These are phyloP conservation scores for Glareola pratincola DNA, from an alignment of 2,113 vertebrate genomes.

Conservation along the genomic window DNA sequence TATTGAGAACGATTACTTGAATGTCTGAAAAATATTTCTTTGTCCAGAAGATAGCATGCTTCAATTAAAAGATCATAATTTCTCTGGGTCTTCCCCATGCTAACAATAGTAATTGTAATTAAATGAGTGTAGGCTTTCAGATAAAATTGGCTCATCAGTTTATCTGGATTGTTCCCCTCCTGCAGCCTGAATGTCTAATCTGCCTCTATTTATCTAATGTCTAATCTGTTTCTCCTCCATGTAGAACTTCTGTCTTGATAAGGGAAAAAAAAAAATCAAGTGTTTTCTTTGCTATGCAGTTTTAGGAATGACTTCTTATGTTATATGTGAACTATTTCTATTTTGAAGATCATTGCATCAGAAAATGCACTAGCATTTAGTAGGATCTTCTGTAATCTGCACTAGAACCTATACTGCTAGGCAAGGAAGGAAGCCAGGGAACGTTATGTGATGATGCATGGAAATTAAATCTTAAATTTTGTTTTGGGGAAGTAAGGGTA, in stretches of 20 bases:
- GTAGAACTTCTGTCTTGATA: neutral
- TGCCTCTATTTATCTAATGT: neutral
- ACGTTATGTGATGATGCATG: too few relatives aligned
- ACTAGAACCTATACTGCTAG: neutral
- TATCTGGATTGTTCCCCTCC: neutral
- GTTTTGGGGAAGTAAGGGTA: neutral
- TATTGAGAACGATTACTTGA: neutral
- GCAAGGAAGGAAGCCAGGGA: neutral
- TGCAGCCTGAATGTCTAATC: neutral
- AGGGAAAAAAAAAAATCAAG: neutral
- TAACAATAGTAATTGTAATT: neutral
- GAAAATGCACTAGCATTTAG: neutral
- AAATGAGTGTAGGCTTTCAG: neutral
- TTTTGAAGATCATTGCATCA: neutral
- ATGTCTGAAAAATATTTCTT: neutral
- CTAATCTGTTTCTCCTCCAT: neutral
- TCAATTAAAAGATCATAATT: neutral
- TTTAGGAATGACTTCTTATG: neutral
- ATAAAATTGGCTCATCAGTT: neutral
- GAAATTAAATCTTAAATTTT: accelerated
- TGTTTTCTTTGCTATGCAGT: neutral
- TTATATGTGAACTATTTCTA: neutral
- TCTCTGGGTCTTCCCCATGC: neutral
- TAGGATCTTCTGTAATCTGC: neutral
- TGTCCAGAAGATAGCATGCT: neutral